Percentiles rank a stretch among this genome's conserved stretches.
phyloP scores from a whole-genome alignment of 2,113 vertebrate genomes.

The Phaetusa simplex region DNA sequence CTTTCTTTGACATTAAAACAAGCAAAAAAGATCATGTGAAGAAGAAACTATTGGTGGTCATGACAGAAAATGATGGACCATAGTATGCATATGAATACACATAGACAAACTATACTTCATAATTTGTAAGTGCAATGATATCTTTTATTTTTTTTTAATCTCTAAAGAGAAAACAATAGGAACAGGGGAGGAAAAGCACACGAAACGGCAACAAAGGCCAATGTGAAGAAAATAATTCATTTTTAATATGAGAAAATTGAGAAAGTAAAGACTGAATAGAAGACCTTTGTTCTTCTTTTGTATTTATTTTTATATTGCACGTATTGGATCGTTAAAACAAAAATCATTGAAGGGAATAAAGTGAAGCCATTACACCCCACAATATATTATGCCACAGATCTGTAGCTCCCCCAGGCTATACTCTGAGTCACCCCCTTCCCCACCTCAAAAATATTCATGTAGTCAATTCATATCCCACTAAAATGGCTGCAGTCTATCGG shows the following conservation, averaged over 20 bases:
- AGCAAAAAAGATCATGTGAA: not conserved
- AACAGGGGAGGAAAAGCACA: not conserved
- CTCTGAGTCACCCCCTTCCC: not conserved
- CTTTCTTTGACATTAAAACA: not conserved
- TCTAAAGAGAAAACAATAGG: not conserved
- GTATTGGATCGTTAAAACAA: not conserved
- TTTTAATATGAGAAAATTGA: not conserved
- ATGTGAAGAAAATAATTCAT: not conserved
- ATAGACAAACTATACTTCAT: not conserved
- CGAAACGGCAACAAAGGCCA: not conserved
- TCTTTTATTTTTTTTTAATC: not conserved
- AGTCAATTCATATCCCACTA: not conserved
- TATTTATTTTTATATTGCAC: not conserved
- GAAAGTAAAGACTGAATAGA: not conserved
- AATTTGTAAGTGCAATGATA: not conserved
- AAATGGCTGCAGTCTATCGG: fast-evolving
- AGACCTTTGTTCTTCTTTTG: not conserved
- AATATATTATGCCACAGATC: not conserved
- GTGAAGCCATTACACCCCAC: not conserved
- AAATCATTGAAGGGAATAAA: not conserved
- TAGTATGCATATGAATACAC: not conserved
- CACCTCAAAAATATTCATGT: not conserved
- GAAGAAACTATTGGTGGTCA: not conserved
- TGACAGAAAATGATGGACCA: not conserved
- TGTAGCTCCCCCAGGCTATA: not conserved